Evolutionary conservation across 2,888 invertebrate species (phyloP).

Genomic region (Eristalis arbustorum): DNA sequence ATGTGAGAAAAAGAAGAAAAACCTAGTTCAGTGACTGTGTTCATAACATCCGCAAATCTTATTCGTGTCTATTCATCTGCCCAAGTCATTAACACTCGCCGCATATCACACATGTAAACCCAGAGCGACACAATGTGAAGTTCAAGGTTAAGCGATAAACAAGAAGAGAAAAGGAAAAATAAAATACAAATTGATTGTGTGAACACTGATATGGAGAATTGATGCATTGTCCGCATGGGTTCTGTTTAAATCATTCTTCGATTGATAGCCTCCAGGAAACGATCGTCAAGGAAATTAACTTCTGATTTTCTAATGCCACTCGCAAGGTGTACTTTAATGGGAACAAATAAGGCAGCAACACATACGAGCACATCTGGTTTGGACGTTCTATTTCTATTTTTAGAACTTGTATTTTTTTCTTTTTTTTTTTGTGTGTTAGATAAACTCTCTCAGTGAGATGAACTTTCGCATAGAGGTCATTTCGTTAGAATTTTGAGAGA

Average conservation of each 20-base stretch:
- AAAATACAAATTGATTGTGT: not conserved
- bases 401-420: not conserved
- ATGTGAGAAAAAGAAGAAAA: not conserved
- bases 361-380: not conserved
- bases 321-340: not conserved
- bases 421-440: not conserved
- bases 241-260: not conserved
- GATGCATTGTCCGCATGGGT: not conserved
- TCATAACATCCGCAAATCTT: constrained; percentile 5
- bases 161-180: not conserved
- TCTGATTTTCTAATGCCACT: not conserved
- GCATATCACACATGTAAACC: no score
- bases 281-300: not conserved
- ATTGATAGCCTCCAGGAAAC: not conserved
- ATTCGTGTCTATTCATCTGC: not conserved
- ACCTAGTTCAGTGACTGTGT: constrained; percentile 25
- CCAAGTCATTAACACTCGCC: constrained; percentile 35
- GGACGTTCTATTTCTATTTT: not conserved
- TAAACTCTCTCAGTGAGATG: not conserved
- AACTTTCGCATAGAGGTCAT: not conserved
- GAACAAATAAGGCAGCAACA: not conserved
- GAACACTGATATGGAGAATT: not conserved
- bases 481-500: not conserved
- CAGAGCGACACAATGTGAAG: constrained; percentile 10
- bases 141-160: constrained; percentile 44